phyloP scores from a whole-genome alignment of 2,113 vertebrate genomes.

The Anser brachyrhynchus region DNA sequence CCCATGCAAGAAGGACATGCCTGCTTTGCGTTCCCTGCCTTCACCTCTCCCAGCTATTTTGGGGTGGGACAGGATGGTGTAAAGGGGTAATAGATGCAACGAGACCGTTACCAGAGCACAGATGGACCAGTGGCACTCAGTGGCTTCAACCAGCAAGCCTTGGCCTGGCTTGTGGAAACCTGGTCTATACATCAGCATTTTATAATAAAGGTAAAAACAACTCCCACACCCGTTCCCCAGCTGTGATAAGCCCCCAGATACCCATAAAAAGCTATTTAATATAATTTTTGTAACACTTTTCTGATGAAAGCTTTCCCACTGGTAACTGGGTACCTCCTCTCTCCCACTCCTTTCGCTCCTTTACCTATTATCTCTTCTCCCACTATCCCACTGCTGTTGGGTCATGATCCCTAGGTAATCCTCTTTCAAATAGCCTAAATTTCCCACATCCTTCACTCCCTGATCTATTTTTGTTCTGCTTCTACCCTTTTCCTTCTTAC shows the following conservation, averaged over 20 bases:
- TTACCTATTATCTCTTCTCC: background rate
- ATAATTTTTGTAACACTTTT: background rate
- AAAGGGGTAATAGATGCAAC: background rate
- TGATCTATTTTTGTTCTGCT: background rate
- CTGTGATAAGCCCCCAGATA: background rate
- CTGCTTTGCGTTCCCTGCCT: background rate
- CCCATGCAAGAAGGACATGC: background rate
- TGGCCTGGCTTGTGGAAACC: background rate
- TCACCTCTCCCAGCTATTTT: background rate
- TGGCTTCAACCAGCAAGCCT: background rate
- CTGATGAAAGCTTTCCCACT: background rate
- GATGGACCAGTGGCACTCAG: background rate
- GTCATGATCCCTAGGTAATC: background rate
- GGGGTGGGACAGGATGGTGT: background rate
- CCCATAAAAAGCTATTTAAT: background rate
- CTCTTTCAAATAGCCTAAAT: background rate
- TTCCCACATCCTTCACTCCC: background rate
- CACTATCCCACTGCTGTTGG: background rate
- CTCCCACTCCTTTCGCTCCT: background rate
- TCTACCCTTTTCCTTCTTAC: background rate
- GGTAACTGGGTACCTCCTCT: background rate
- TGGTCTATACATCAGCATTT: background rate
- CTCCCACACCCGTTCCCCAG: background rate
- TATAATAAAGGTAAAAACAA: background rate
- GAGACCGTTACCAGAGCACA: background rate